Percentiles rank a stretch among this genome's conserved stretches.
These are phyloP conservation scores for Drosophila barbarae DNA, from an alignment of 2,888 invertebrate genomes.

Conservation along the genomic window DNA sequence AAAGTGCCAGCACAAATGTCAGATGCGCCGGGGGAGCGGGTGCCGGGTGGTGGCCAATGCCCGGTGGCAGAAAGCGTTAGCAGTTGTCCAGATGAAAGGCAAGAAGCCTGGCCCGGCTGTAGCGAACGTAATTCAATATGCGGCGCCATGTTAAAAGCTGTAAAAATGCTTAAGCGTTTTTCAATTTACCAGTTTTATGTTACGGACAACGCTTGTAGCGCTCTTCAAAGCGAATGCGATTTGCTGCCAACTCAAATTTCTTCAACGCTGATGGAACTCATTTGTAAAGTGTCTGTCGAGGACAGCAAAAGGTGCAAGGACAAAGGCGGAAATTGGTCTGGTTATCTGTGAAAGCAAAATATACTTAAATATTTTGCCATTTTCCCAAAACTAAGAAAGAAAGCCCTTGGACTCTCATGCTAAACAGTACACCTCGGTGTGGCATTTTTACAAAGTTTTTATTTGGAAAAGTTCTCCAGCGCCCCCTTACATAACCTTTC, in stretches of 20 bases:
- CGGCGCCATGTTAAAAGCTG: slow-evolving; percentile 69
- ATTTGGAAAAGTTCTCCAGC: slow-evolving; percentile 30
- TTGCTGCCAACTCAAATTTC: slow-evolving; percentile 64
- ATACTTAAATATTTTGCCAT: background rate
- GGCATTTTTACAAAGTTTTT: slow-evolving; percentile 26
- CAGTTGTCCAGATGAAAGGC: slow-evolving; percentile 48
- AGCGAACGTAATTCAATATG: slow-evolving; percentile 70
- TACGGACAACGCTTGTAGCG: slow-evolving; percentile 34
- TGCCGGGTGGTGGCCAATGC: slow-evolving; percentile 33
- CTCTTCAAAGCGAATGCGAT: slow-evolving; percentile 58
- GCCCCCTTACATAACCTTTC: slow-evolving; percentile 27
- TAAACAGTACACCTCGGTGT: slow-evolving; percentile 5
- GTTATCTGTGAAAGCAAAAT: background rate
- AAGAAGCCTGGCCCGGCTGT: slow-evolving; percentile 19
- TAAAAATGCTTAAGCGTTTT: slow-evolving; percentile 74
- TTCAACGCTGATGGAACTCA: slow-evolving; percentile 51
- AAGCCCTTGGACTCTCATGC: slow-evolving; percentile 7
- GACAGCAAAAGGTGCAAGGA: background rate
- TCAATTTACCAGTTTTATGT: slow-evolving; percentile 71
- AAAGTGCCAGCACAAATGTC: slow-evolving; percentile 58
- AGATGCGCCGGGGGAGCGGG: slow-evolving; percentile 35
- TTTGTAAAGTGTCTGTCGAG: slow-evolving; percentile 43
- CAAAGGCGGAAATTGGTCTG: slow-evolving; percentile 12
- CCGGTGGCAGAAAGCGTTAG: slow-evolving; percentile 42
- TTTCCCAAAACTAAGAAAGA: background rate